Conservation (phyloP, 35 echinoderm and acorn worm genomes). For the Ptychodera flava region DNA sequence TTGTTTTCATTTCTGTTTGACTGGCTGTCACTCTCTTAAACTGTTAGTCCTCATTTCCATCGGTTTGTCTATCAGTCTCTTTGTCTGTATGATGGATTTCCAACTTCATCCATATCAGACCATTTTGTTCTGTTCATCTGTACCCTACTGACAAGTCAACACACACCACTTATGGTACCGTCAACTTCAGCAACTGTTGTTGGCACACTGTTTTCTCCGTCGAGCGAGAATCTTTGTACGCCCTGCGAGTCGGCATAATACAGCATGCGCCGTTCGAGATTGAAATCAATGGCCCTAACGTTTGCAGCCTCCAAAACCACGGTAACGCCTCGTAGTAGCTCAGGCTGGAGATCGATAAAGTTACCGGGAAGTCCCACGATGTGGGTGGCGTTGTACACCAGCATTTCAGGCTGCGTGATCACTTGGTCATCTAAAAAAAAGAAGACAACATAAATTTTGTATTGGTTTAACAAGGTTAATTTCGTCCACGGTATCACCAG, state of each 20-base stretch:
- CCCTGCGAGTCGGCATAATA: background rate
- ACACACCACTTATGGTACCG: too few relatives aligned
- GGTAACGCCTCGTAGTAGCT: background rate
- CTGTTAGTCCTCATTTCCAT: too few relatives aligned
- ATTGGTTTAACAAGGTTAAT: too few relatives aligned
- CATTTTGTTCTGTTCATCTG: too few relatives aligned
- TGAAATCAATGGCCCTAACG: background rate
- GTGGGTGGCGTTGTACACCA: background rate
- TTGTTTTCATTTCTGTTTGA: too few relatives aligned
- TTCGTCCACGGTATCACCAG: too few relatives aligned
- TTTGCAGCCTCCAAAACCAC: background rate
- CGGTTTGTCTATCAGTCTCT: too few relatives aligned
- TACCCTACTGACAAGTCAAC: too few relatives aligned
- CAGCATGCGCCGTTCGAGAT: background rate
- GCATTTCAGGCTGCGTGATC: background rate
- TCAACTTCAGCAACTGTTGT: background rate
- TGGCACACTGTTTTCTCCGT: background rate
- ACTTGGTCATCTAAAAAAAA: background rate
- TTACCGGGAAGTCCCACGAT: background rate
- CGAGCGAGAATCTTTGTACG: background rate
- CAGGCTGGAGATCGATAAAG: background rate
- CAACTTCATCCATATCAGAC: too few relatives aligned
- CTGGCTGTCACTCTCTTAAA: too few relatives aligned
- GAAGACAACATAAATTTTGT: background rate
- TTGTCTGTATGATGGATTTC: too few relatives aligned